Evolutionary conservation across 2,888 invertebrate genomes (phyloP).

Genomic region (Acrobasis consociella): DNA sequence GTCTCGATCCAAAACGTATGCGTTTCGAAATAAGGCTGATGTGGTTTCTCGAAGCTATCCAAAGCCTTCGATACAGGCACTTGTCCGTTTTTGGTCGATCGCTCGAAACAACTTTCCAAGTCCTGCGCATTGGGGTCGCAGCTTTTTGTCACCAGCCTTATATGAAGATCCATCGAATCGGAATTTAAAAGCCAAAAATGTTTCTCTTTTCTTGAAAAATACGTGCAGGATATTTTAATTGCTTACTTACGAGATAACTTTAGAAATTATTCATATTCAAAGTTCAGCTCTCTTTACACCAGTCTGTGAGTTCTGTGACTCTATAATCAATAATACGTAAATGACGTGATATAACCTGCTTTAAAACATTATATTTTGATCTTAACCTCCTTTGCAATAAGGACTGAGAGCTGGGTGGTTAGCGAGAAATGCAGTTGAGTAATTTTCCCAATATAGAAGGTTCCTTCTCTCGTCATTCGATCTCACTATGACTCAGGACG

Average conservation of each 20-base stretch:
- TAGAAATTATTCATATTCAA: too few species aligned
- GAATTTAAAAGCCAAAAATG: background rate
- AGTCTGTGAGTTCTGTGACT: background rate
- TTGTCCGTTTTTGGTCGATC: slow-evolving; percentile 54
- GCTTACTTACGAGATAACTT: too few species aligned
- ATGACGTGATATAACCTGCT: background rate
- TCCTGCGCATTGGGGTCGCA: slow-evolving; percentile 52
- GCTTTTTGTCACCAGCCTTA: slow-evolving; percentile 48
- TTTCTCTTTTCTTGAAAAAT: background rate
- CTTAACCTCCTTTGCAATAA: slow-evolving; percentile 16
- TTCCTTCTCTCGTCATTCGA: slow-evolving; percentile 49
- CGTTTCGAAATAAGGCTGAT: slow-evolving; percentile 13
- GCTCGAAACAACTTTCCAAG: slow-evolving; percentile 61
- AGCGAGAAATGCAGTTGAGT: slow-evolving; percentile 54
- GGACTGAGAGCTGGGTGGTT: background rate
- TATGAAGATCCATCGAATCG: slow-evolving; percentile 35
- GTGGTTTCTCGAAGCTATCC: slow-evolving; percentile 4
- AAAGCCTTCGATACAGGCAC: slow-evolving; percentile 26
- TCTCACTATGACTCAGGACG: slow-evolving; percentile 55
- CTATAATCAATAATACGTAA: background rate
- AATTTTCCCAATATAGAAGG: slow-evolving; percentile 65
- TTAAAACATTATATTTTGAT: slow-evolving; percentile 15
- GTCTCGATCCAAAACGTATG: background rate
- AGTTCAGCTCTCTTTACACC: background rate
- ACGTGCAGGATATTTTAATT: background rate